Conservation (phyloP, 2,888 invertebrate species). For the Dexiosoma caninum region DNA sequence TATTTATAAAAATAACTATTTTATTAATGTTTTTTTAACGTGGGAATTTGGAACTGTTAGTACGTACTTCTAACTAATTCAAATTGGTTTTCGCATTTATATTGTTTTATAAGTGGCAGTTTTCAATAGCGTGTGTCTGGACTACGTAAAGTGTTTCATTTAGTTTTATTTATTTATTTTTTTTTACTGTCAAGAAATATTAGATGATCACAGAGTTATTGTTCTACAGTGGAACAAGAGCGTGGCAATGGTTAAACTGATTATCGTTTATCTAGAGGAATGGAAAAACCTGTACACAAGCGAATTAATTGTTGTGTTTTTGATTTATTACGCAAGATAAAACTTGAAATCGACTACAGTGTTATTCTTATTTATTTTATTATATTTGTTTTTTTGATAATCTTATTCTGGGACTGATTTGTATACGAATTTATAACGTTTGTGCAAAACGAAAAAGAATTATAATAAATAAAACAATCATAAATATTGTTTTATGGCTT, state of each 20-base stretch:
- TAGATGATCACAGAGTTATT: not conserved
- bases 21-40: not conserved
- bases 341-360: conserved; percentile 5
- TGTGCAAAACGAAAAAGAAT: not conserved
- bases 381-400: not conserved
- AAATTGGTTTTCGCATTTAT: not conserved
- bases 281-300: not conserved
- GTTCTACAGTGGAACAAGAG: no score
- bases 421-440: not conserved
- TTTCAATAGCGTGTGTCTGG: not conserved
- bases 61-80: not conserved
- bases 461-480: not conserved
- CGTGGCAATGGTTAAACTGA: not conserved
- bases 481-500: conserved; percentile 3
- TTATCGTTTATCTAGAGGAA: not conserved
- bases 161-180: no score
- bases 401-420: not conserved
- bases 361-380: not conserved
- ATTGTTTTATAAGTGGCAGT: not conserved
- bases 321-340: conserved; percentile 14
- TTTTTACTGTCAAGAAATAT: not conserved
- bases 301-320: not conserved
- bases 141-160: not conserved
- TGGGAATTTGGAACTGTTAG: conserved; percentile 9
- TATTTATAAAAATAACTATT: no score